Evolutionary conservation across 2,113 vertebrate species (phyloP).

Genomic region (Heterochromis multidens): DNA sequence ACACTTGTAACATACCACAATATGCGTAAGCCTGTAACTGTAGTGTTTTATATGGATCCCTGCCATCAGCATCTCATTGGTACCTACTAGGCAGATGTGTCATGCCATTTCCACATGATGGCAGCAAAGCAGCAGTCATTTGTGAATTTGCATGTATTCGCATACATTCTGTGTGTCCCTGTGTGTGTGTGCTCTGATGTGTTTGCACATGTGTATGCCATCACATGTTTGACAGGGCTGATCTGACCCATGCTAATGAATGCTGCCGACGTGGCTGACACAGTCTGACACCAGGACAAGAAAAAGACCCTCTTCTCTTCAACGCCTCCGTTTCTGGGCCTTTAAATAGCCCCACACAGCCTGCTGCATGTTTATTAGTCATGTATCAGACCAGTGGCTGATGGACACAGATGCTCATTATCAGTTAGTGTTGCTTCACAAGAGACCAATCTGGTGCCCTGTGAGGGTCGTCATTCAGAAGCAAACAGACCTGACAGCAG

Average conservation of each 20-base stretch:
- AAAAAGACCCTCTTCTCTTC: conserved; percentile 69
- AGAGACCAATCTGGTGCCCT: conserved; percentile 65
- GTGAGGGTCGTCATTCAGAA: conserved; percentile 68
- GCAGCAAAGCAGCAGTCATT: conserved; percentile 40
- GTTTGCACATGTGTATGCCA: background rate
- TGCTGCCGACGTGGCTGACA: conserved; percentile 66
- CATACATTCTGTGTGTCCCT: background rate
- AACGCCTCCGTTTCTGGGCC: conserved; percentile 61
- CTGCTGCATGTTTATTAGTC: conserved; percentile 75
- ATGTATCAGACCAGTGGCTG: conserved; percentile 68
- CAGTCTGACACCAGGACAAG: conserved; percentile 80
- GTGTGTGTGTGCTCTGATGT: background rate
- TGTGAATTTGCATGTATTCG: background rate
- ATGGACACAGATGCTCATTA: conserved; percentile 78
- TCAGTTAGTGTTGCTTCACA: conserved; percentile 76
- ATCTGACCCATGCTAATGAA: conserved; percentile 60
- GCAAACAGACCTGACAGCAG: conserved; percentile 23
- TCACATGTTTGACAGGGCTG: conserved; percentile 34
- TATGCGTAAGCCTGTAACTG: background rate
- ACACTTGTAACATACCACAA: background rate
- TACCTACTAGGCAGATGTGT: background rate
- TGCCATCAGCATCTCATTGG: background rate
- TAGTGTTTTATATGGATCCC: background rate
- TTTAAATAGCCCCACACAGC: conserved; percentile 67
- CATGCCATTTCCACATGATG: conserved; percentile 46